These are phyloP conservation scores for Deilephila elpenor DNA, from an alignment of 2,888 invertebrate genomes.

Conservation along the genomic window DNA sequence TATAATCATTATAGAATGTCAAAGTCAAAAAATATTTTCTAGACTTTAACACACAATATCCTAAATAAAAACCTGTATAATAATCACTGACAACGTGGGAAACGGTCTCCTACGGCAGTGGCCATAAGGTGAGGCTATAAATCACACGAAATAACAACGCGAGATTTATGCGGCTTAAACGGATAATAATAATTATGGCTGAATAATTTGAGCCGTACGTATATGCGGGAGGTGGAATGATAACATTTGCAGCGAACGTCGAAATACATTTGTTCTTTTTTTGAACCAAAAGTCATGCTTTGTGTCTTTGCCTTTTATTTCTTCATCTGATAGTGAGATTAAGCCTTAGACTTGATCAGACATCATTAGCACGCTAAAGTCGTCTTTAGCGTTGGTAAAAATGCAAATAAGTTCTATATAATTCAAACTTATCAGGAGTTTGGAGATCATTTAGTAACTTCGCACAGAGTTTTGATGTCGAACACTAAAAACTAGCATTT, in stretches of 20 bases:
- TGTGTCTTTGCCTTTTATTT: not conserved
- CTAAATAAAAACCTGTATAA: constrained; percentile 39
- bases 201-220: constrained; percentile 21
- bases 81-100: constrained; percentile 59
- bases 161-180: constrained; percentile 69
- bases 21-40: not conserved
- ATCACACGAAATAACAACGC: constrained; percentile 64
- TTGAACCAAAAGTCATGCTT: not conserved
- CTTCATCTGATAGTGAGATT: constrained; percentile 2
- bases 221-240: constrained; percentile 15
- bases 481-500: no score
- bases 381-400: not conserved
- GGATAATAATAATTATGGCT: constrained; percentile 56
- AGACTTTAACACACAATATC: not conserved
- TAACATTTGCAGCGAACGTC: constrained; percentile 11
- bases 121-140: constrained; percentile 53
- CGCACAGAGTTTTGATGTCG: no score
- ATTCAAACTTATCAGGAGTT: no score
- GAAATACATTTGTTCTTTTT: not conserved
- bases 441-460: no score
- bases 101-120: constrained; percentile 57
- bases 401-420: no score
- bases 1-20: no score
- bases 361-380: not conserved
- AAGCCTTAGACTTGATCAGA: not conserved